Base-by-base conservation (phyloP, 2,888 invertebrate species). In the Euzetes globulus region DNA sequence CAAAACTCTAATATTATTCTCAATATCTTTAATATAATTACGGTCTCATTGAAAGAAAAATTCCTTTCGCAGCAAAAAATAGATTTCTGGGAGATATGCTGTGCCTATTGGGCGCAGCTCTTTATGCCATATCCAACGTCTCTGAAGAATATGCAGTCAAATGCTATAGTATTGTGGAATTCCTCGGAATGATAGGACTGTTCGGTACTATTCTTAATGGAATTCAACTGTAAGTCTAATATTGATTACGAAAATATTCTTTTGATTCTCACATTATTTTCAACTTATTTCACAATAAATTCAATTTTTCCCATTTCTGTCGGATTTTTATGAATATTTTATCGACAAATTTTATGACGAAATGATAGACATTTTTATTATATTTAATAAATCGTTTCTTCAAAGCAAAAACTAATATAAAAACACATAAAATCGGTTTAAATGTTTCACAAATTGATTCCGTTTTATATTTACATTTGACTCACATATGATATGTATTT, bases 61-160 rank as follows among this genome's bases (percentile, higher is more conserved):
- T 1, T 52, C n/a, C 41, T 41, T 41, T 63, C 33, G 85, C 84
- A 91, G 91, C 89, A 45, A 88, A 88, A 82, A 90, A 91, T 82
- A 89, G 89, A 79, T 84, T 91, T 17, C 88, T 91, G 4, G 93
- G 93, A 3, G 92, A 93, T 81, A 88, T 92, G 87, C 84, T 92
- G 27, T 90, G 91, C 80, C 85, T 92, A 11, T 87, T 87, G 11
- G 91, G 91, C 4, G 91, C 91, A 0, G 86, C 90, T 0, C 84
- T 92, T 6, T 91, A 90, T 81, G 91, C 91, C 1, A 85, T 90
- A 63, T 89, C 90, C 25, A 91, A 92, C 79, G 90, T 92, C 0
- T 83, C 83, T 0, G 90, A 92, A 85, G 93, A 93, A 82, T 87
- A 90, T 83, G 88, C 90, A 77, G 89, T 93, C n/a, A 89, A 89